These are phyloP conservation scores for Aix galericulata DNA, from an alignment of 2,113 vertebrate species.

Conservation along the genomic window DNA sequence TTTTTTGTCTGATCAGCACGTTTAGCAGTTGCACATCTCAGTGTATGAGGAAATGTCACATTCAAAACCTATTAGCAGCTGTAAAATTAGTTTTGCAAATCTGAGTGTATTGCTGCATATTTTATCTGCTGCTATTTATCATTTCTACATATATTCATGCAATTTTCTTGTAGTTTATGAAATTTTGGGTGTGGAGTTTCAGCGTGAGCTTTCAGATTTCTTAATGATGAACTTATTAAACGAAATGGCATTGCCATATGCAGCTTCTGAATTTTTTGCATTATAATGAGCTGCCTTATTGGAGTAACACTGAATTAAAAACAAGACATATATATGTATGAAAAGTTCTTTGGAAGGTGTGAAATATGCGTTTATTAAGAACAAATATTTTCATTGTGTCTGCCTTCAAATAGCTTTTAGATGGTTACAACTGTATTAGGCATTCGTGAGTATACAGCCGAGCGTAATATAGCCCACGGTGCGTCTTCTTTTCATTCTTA, in stretches of 20 bases:
- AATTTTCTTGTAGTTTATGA: background rate
- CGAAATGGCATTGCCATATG: background rate
- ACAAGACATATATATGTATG: background rate
- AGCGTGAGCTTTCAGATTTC: background rate
- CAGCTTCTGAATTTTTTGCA: background rate
- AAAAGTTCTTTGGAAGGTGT: background rate
- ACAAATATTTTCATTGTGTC: background rate
- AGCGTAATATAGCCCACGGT: background rate
- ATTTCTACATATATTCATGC: conserved; percentile 15
- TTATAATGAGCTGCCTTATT: background rate
- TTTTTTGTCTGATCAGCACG: conserved; percentile 25
- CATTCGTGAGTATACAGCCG: background rate
- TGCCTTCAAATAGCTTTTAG: background rate
- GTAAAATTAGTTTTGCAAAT: conserved; percentile 50
- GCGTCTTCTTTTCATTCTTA: background rate
- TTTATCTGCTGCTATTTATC: background rate
- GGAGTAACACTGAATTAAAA: background rate
- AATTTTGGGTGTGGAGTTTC: background rate
- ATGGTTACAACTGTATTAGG: background rate
- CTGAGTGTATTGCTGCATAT: background rate
- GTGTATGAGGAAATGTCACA: background rate
- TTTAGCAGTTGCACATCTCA: conserved; percentile 45
- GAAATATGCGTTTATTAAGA: background rate
- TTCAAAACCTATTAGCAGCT: conserved; percentile 36
- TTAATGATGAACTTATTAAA: conserved; percentile 2